phyloP scores from a whole-genome alignment of 1,140 invertebrate species.

The Rhagoletis zephyria region DNA sequence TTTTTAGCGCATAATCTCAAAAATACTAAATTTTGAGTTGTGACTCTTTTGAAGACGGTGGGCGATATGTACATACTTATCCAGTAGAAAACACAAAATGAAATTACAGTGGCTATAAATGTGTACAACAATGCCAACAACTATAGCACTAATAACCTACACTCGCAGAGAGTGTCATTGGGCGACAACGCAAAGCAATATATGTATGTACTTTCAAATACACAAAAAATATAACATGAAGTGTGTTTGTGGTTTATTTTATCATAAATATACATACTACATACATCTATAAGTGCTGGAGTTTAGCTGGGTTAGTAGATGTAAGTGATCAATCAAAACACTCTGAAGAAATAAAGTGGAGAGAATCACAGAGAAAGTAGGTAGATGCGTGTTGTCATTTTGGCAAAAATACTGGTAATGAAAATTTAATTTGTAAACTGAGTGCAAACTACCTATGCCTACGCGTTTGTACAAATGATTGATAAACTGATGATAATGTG shows the following conservation, averaged over 20 bases:
- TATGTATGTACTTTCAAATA: neutral
- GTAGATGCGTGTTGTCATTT: neutral
- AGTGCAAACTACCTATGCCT: neutral
- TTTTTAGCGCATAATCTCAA: no score
- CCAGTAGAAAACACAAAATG: conserved; percentile 1
- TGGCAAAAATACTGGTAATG: neutral
- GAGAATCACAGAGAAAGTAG: conserved; percentile 10
- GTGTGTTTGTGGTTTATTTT: no score
- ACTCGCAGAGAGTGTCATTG: neutral
- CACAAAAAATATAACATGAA: neutral
- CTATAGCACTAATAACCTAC: neutral
- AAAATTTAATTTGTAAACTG: neutral
- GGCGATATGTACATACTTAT: neutral
- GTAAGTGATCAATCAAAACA: conserved; percentile 32
- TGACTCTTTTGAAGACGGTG: no score
- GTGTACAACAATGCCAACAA: neutral
- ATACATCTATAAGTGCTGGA: neutral
- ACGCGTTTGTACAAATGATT: no score
- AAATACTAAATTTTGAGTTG: no score
- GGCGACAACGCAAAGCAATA: conserved; percentile 7
- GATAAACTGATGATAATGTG: no score
- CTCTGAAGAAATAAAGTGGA: neutral
- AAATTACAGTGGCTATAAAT: conserved; percentile 3
- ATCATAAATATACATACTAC: neutral
- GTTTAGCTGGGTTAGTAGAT: neutral